Conservation (phyloP, 1,140 invertebrate species). For the Drosophila persimilis region DNA sequence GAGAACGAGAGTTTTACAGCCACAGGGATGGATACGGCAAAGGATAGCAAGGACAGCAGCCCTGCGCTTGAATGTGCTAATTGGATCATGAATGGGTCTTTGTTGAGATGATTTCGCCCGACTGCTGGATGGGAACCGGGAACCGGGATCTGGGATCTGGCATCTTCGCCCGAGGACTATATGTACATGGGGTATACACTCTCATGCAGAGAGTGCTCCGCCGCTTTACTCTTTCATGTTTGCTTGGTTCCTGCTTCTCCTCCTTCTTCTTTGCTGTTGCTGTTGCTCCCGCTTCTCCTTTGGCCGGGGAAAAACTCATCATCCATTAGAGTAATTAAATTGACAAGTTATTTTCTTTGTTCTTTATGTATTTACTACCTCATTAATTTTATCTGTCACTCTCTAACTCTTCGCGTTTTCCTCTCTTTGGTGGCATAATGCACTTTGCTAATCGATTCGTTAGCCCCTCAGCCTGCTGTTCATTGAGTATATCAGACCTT, state of each 20-base stretch:
- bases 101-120: constrained; percentile 20
- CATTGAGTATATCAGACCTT: background rate
- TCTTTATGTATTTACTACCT: background rate
- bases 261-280: background rate
- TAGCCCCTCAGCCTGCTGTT: background rate
- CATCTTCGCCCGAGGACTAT: background rate
- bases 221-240: no score
- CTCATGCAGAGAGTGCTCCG: no score
- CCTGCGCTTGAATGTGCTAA: constrained; percentile 30
- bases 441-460: constrained; percentile 1
- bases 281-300: background rate
- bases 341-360: constrained; percentile 9
- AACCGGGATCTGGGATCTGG: background rate
- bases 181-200: background rate
- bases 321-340: constrained; percentile 9
- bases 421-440: background rate
- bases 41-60: background rate
- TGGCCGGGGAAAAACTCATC: background rate
- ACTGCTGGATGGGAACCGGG: background rate
- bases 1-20: constrained; percentile 10
- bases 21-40: constrained; percentile 10
- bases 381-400: constrained; percentile 6
- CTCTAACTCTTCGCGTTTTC: background rate
- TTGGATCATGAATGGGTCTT: constrained; percentile 37
- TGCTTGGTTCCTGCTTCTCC: background rate